Conservation (phyloP, 2,888 invertebrate species). For the Ormia ochracea region DNA sequence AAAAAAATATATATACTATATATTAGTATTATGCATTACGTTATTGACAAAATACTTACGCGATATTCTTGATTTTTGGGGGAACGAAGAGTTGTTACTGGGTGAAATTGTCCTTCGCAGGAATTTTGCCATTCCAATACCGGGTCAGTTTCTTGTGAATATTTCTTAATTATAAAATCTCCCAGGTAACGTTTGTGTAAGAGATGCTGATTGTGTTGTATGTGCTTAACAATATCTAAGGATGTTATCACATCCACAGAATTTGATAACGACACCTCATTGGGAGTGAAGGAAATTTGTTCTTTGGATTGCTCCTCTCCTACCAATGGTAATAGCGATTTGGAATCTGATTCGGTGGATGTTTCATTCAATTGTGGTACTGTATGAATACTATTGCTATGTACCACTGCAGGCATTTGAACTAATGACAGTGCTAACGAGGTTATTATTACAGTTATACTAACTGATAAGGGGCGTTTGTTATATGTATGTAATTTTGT, state of each 20-base stretch:
- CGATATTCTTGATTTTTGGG: constrained; percentile 18
- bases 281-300: background rate
- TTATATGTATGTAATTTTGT: constrained; percentile 29
- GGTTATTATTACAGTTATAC: constrained; percentile 50
- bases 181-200: constrained; percentile 67
- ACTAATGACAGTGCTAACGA: constrained; percentile 46
- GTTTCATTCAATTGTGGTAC: constrained; percentile 17
- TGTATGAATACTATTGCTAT: constrained; percentile 33
- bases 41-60: constrained; percentile 2
- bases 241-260: constrained; percentile 39
- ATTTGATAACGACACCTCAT: background rate
- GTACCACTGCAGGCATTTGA: constrained; percentile 44
- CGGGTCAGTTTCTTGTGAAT: constrained; percentile 40
- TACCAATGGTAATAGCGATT: constrained; percentile 32
- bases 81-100: background rate
- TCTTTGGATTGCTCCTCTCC: background rate
- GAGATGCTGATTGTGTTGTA: constrained; percentile 19
- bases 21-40: background rate
- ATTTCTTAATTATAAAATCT: constrained; percentile 56
- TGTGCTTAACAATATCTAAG: constrained; percentile 35
- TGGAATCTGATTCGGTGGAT: constrained; percentile 25
- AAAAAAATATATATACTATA: background rate
- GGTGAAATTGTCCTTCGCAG: constrained; percentile 67
- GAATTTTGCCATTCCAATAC: constrained; percentile 73
- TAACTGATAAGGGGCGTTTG: constrained; percentile 53